A percentile compares a stretch with the other conserved stretches of the same genome.
Conservation (phyloP, 2,113 vertebrate genomes). For the Phylloscopus whistleri region DNA sequence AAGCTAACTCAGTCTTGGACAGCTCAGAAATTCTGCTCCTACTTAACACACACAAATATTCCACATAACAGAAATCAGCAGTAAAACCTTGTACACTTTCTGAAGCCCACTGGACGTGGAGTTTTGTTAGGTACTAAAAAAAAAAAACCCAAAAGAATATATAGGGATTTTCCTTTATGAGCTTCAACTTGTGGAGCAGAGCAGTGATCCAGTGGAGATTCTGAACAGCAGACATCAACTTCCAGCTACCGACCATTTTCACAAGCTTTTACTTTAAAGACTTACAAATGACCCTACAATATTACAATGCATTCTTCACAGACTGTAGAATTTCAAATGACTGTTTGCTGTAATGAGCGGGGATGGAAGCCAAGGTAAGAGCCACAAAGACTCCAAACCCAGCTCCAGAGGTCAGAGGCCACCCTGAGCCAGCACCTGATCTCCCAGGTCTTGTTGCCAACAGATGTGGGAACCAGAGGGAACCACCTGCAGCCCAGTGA, state of each 20-base stretch:
- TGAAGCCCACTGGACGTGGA: not conserved
- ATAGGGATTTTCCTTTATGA: not conserved
- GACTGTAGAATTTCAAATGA: not conserved
- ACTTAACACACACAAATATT: not conserved
- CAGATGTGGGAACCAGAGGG: not conserved
- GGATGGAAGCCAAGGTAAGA: not conserved
- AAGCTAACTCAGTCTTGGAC: not conserved
- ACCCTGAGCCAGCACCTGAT: not conserved
- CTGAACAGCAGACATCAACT: not conserved
- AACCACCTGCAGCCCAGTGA: not conserved
- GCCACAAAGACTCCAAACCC: not conserved
- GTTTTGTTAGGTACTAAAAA: not conserved
- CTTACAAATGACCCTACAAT: not conserved
- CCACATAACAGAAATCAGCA: not conserved
- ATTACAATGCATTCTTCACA: not conserved
- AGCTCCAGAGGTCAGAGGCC: not conserved
- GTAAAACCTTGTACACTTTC: not conserved
- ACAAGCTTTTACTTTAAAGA: not conserved
- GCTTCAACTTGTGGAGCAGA: not conserved
- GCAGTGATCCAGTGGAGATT: not conserved
- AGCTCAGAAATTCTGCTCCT: not conserved
- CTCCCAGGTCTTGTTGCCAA: not conserved
- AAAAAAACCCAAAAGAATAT: not conserved
- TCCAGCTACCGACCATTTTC: not conserved
- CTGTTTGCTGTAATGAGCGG: not conserved